phyloP scores from a whole-genome alignment of 53 echinoderm and acorn worm genomes.

The Paracentrotus lividus region DNA sequence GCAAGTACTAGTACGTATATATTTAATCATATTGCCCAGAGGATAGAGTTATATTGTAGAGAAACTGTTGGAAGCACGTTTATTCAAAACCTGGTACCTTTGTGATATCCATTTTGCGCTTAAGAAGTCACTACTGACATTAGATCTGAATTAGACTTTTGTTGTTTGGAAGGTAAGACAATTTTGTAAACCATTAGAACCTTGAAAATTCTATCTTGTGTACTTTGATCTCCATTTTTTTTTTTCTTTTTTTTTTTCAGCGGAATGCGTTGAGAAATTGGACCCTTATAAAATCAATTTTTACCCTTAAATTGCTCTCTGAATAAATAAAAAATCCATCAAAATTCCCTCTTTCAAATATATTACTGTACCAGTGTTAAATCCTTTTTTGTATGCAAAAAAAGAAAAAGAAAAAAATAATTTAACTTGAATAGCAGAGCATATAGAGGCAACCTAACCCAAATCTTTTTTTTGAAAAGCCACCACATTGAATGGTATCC shows the following conservation, averaged over 20 bases:
- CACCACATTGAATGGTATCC: not conserved
- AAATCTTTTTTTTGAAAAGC: no score
- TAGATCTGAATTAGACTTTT: not conserved
- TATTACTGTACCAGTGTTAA: no score
- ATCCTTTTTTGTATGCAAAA: not conserved
- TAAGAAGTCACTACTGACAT: not conserved
- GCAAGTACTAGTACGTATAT: no score
- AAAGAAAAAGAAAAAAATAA: no score
- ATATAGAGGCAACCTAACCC: not conserved
- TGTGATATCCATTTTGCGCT: not conserved
- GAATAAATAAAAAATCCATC: not conserved
- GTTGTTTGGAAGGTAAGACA: conserved; percentile 5
- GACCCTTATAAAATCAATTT: no score
- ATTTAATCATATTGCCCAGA: not conserved
- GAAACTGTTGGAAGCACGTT: not conserved
- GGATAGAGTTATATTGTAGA: not conserved
- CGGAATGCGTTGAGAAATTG: no score
- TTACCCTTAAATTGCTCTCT: not conserved
- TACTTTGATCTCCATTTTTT: not conserved
- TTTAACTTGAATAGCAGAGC: not conserved
- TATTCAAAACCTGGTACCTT: not conserved
- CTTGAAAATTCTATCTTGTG: not conserved
- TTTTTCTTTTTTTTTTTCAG: no score
- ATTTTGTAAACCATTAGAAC: not conserved
- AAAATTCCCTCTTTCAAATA: no score